Percentiles rank a stretch among this genome's conserved stretches.
phyloP scores from a whole-genome alignment of 2,113 vertebrate genomes.

The Tauraco erythrolophus region DNA sequence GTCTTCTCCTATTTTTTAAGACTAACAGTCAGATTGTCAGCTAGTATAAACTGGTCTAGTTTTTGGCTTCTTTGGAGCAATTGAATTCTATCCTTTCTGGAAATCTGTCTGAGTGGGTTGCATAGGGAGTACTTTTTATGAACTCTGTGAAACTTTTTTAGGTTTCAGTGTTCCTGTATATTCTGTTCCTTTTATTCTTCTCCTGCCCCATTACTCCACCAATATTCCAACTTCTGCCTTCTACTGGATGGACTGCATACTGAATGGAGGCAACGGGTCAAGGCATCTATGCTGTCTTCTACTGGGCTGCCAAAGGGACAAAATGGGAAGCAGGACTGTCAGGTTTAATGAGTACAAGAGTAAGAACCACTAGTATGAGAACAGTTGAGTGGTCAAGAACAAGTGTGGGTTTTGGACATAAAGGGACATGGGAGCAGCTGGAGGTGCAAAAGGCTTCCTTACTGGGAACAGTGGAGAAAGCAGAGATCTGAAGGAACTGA shows the following conservation, averaged over 20 bases:
- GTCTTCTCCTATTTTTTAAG: neutral
- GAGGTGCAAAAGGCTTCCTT: neutral
- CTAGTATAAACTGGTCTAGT: neutral
- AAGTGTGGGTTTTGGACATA: neutral
- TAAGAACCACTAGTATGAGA: neutral
- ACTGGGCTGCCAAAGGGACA: neutral
- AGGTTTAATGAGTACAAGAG: neutral
- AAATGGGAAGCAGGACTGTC: neutral
- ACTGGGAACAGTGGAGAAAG: neutral
- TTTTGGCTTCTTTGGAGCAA: neutral
- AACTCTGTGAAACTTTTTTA: neutral
- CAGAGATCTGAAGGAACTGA: neutral
- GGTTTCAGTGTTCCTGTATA: neutral
- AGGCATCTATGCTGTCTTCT: neutral
- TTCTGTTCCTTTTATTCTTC: neutral
- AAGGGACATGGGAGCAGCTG: neutral
- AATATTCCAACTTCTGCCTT: neutral
- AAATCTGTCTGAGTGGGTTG: neutral
- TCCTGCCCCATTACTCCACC: neutral
- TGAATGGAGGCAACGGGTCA: neutral
- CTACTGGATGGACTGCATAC: neutral
- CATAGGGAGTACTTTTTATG: neutral
- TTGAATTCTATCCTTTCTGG: neutral
- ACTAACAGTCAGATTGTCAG: neutral
- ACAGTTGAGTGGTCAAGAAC: neutral